Conservation (phyloP, 2,888 invertebrate genomes). For the Euphydryas editha region DNA sequence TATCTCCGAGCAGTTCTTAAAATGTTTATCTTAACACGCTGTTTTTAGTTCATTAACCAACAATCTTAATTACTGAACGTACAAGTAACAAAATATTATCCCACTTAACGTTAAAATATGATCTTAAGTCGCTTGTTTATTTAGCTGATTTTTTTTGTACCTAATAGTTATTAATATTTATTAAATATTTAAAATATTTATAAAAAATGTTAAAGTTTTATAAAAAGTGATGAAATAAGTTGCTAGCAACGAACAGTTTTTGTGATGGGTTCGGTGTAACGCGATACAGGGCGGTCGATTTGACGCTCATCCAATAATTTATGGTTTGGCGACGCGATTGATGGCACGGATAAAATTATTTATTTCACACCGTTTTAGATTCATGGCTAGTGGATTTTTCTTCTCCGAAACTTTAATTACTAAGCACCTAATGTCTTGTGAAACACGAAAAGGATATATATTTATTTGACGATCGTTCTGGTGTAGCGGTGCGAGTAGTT, state of each 20-base stretch:
- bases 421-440: conserved; percentile 12
- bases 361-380: conserved; percentile 32
- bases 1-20: not conserved
- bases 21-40: not conserved
- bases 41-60: not conserved
- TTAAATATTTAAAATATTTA: not conserved
- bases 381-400: conserved; percentile 23
- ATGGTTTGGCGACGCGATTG: conserved; percentile 71
- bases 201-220: not conserved
- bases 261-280: conserved; percentile 43
- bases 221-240: conserved; percentile 8
- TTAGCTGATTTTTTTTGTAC: not conserved
- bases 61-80: not conserved
- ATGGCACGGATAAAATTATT: conserved; percentile 49
- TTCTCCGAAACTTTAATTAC: conserved; percentile 27
- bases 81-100: not conserved
- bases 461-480: not conserved
- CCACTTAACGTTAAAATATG: not conserved
- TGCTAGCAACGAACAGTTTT: conserved; percentile 11
- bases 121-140: not conserved
- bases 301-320: conserved; percentile 67
- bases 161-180: not conserved
- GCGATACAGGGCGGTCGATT: conserved; percentile 46
- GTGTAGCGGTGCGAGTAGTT: too few relatives aligned
- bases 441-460: not conserved